phyloP scores from a whole-genome alignment of 2,113 vertebrate species.

The Todiramphus saurophagus region DNA sequence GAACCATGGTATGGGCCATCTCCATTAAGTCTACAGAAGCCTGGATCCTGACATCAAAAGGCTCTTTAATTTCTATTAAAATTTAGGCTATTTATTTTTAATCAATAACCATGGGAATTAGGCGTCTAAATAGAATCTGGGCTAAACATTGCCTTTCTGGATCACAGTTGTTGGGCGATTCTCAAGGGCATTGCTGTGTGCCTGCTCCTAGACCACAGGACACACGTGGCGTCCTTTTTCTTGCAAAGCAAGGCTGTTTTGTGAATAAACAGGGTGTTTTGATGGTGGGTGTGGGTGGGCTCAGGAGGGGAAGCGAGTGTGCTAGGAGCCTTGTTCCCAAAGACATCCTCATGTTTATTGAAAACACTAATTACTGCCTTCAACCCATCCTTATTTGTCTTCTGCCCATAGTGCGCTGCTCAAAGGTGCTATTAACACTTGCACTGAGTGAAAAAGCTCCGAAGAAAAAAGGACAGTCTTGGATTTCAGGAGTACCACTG shows the following conservation, averaged over 20 bases:
- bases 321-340: background rate
- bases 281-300: background rate
- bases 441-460: background rate
- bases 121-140: background rate
- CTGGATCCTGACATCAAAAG: background rate
- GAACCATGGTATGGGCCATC: background rate
- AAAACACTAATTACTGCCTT: background rate
- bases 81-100: background rate
- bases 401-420: background rate
- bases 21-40: background rate
- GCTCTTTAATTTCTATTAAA: background rate
- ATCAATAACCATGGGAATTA: background rate
- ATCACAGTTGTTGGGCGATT: accelerated
- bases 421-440: background rate
- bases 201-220: background rate
- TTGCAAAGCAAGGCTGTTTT: background rate
- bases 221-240: accelerated
- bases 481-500: background rate
- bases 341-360: background rate
- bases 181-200: background rate
- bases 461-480: background rate
- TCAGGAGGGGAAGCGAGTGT: background rate
- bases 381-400: background rate
- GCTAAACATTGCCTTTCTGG: background rate
- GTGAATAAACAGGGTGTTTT: background rate